Conservation (phyloP, 2,113 vertebrate species). For the Herpailurus yagouaroundi region DNA sequence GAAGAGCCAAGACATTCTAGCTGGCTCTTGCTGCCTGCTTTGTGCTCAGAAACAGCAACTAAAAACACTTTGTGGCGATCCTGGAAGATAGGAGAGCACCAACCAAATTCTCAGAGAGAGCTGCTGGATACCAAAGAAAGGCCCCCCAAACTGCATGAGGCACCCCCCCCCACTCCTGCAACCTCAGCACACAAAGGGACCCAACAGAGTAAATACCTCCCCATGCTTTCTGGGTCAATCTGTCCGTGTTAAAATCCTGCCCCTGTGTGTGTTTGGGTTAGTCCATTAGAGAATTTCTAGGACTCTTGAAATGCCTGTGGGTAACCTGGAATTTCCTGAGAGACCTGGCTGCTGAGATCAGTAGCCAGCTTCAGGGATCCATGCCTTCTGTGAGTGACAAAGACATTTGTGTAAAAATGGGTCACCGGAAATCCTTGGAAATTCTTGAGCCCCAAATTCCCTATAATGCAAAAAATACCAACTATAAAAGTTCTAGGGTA, state of each 20-base stretch:
- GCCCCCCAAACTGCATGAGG: not conserved
- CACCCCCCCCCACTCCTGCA: no score
- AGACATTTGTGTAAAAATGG: constrained; percentile 10
- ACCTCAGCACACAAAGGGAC: not conserved
- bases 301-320: constrained; percentile 77
- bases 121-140: not conserved
- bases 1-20: not conserved
- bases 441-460: not conserved
- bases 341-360: constrained; percentile 61
- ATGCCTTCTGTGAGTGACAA: constrained; percentile 46
- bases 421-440: constrained; percentile 7
- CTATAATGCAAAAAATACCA: not conserved
- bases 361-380: constrained; percentile 33
- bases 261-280: constrained; percentile 62
- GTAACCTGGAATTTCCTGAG: constrained; percentile 78
- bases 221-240: not conserved
- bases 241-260: constrained; percentile 50
- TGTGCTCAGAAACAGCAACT: not conserved
- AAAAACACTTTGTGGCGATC: constrained; percentile 13
- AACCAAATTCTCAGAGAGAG: constrained; percentile 30
- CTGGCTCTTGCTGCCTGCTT: constrained; percentile 30
- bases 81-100: constrained; percentile 23
- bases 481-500: not conserved
- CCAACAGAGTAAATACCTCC: constrained; percentile 13
- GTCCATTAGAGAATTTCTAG: constrained; percentile 72